Percentiles rank a stretch among this genome's conserved stretches.
phyloP scores from a whole-genome alignment of 2,797 vertebrate species.

The Thalassophryne amazonica region DNA sequence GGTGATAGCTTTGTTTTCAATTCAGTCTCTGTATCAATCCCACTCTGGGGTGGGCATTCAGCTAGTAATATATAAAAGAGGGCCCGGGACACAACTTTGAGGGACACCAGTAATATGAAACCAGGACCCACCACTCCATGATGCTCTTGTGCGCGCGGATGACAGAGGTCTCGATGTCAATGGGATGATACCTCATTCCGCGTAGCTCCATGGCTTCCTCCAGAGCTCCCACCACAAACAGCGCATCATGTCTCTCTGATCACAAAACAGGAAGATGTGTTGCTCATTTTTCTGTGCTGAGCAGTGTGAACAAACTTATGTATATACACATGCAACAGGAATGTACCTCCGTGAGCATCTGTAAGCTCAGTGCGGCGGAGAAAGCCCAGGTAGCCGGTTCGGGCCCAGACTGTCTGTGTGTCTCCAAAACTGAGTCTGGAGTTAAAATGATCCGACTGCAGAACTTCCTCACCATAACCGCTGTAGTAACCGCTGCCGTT shows the following conservation, averaged over 20 bases:
- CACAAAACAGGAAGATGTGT: background rate
- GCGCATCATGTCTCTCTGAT: conserved; percentile 92
- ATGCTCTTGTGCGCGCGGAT: conserved; percentile 97
- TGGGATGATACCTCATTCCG: conserved; percentile 97
- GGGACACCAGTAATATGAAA: too few relatives aligned
- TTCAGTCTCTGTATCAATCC: too few relatives aligned
- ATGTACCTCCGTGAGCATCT: conserved; percentile 95
- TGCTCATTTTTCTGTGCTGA: rapidly evolving
- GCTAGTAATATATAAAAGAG: too few relatives aligned
- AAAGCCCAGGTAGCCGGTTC: conserved; percentile 96
- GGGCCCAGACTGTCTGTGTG: conserved; percentile 93
- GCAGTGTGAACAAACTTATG: rapidly evolving
- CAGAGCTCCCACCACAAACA: conserved; percentile 95
- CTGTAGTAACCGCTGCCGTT: conserved; percentile 98
- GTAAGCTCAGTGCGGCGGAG: conserved; percentile 95
- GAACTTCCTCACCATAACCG: conserved; percentile 94
- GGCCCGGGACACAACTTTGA: too few relatives aligned
- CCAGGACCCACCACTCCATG: conserved; percentile 88
- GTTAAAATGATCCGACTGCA: conserved; percentile 95
- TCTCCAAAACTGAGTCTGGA: conserved; percentile 95
- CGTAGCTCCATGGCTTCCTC: conserved; percentile 98
- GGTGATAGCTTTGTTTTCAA: too few relatives aligned
- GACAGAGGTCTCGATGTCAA: conserved; percentile 98
- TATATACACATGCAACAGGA: too few relatives aligned
- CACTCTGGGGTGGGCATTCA: too few relatives aligned